A percentile compares a stretch with the other conserved stretches of the same genome.
Conservation (phyloP, 2,113 vertebrate species). For the Setophaga kirtlandii region DNA sequence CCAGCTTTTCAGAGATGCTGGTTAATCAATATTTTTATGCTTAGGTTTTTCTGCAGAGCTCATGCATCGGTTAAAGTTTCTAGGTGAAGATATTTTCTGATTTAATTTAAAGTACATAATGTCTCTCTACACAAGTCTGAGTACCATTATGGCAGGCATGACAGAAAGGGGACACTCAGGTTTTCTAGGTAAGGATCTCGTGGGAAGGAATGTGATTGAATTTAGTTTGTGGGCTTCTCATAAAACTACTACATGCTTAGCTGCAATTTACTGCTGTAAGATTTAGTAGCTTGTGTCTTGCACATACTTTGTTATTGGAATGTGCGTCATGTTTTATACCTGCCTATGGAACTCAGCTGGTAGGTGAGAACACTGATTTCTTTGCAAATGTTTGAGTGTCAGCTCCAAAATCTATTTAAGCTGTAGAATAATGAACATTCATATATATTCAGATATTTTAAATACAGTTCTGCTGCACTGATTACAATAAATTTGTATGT, state of each 20-base stretch:
- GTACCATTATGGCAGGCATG: background rate
- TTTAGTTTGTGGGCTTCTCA: background rate
- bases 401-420: background rate
- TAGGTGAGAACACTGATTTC: background rate
- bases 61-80: background rate
- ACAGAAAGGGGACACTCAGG: background rate
- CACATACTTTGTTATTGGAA: background rate
- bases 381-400: background rate
- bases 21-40: background rate
- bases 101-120: background rate
- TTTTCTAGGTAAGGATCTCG: background rate
- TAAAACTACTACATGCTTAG: background rate
- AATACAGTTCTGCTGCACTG: background rate
- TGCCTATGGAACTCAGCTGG: background rate
- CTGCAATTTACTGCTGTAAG: background rate
- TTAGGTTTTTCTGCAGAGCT: background rate
- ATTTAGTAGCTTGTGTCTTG: background rate
- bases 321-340: background rate
- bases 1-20: background rate
- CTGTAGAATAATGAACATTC: background rate
- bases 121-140: background rate
- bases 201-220: background rate
- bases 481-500: slow-evolving; percentile 1
- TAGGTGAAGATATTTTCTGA: background rate
- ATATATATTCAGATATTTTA: background rate